phyloP scores from a whole-genome alignment of 2,888 invertebrate species.

The Hypena proboscidalis region DNA sequence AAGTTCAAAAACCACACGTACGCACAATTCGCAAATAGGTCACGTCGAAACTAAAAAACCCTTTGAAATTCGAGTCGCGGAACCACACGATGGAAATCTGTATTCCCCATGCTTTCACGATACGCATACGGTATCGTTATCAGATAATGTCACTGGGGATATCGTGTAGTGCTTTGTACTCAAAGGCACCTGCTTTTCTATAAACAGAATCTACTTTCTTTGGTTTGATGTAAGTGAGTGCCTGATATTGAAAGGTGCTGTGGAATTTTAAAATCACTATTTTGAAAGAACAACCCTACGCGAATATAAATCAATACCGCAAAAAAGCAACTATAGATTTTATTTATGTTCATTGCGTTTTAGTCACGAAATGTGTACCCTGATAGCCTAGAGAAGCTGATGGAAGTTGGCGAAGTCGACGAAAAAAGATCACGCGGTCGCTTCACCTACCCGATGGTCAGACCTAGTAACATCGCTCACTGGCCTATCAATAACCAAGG shows the following conservation, averaged over 20 bases:
- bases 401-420: too few relatives aligned
- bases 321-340: too few relatives aligned
- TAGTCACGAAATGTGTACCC: too few relatives aligned
- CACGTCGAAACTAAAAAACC: conserved; percentile 63
- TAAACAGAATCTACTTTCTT: conserved; percentile 69
- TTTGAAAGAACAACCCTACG: too few relatives aligned
- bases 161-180: conserved; percentile 77
- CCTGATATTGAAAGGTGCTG: conserved; percentile 5
- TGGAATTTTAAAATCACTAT: background rate
- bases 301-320: too few relatives aligned
- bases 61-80: conserved; percentile 79
- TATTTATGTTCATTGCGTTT: too few relatives aligned
- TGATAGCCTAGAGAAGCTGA: too few relatives aligned
- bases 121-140: conserved; percentile 81
- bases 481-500: too few relatives aligned
- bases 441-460: too few relatives aligned
- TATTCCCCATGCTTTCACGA: conserved; percentile 82
- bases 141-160: conserved; percentile 80
- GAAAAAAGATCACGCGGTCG: too few relatives aligned
- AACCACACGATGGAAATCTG: conserved; percentile 72
- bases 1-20: conserved; percentile 6
- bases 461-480: too few relatives aligned
- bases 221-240: conserved; percentile 11
- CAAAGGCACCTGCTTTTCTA: conserved; percentile 78
- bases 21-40: conserved; percentile 50